Evolutionary conservation across 2,888 invertebrate genomes (phyloP).

Genomic region (Synanthedon tipuliformis): DNA sequence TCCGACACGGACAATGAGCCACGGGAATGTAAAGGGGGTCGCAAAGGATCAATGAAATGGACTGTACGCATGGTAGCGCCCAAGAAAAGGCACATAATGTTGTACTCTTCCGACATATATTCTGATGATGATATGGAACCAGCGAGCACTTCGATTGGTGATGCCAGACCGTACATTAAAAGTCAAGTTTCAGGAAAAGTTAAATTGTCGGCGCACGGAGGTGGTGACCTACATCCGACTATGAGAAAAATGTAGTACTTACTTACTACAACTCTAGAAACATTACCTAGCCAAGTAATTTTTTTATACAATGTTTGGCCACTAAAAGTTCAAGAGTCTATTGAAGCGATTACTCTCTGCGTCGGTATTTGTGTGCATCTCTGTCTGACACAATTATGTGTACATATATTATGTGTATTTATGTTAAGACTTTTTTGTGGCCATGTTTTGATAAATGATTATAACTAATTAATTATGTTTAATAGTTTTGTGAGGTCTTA

Average conservation of each 20-base stretch:
- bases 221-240: slow-evolving; percentile 53
- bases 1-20: slow-evolving; percentile 59
- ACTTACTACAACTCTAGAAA: not conserved
- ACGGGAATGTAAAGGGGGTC: slow-evolving; percentile 30
- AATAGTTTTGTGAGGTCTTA: slow-evolving; percentile 31
- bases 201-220: slow-evolving; percentile 56
- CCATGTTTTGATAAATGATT: slow-evolving; percentile 8
- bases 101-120: slow-evolving; percentile 53
- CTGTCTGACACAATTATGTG: not conserved
- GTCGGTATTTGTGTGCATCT: not conserved
- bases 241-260: slow-evolving; percentile 47
- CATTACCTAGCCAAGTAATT: slow-evolving; percentile 12
- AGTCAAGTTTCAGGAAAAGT: slow-evolving; percentile 34
- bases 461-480: not conserved
- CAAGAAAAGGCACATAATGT: slow-evolving; percentile 50
- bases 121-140: slow-evolving; percentile 51
- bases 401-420: slow-evolving; percentile 16
- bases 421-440: slow-evolving; percentile 31
- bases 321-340: slow-evolving; percentile 19
- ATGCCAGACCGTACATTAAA: slow-evolving; percentile 42
- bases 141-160: slow-evolving; percentile 34
- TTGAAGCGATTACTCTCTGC: no score
- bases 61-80: slow-evolving; percentile 46
- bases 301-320: slow-evolving; percentile 26
- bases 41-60: slow-evolving; percentile 50